Percentiles rank a stretch among this genome's conserved stretches.
Conservation (phyloP, 1,140 invertebrate genomes). For the Maniola jurtina region DNA sequence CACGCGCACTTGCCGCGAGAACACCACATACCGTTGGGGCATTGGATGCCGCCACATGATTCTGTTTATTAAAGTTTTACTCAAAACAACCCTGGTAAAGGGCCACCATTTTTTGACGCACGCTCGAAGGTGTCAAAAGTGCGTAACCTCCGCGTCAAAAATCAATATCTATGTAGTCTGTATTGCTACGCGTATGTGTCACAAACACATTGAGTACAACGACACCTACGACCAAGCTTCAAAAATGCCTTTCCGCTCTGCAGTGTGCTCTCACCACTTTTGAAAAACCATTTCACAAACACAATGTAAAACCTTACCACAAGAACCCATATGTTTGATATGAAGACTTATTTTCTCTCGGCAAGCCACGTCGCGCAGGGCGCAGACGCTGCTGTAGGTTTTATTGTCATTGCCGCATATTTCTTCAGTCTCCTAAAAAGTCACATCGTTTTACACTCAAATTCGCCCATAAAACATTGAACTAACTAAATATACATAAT, state of each 20-base stretch:
- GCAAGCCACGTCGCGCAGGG: conserved; percentile 91
- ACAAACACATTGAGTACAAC: too few relatives aligned
- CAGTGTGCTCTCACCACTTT: too few relatives aligned
- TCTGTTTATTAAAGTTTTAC: conserved; percentile 37
- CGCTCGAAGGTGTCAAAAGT: too few relatives aligned
- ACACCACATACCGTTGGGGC: conserved; percentile 63
- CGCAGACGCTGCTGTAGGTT: conserved; percentile 92
- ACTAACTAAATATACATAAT: not conserved
- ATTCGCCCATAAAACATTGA: not conserved
- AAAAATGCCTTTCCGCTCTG: too few relatives aligned
- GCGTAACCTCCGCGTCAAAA: too few relatives aligned
- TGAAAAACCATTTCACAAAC: conserved; percentile 4
- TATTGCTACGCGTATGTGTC: too few relatives aligned
- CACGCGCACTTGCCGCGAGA: conserved; percentile 68
- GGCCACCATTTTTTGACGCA: not conserved
- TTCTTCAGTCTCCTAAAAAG: conserved; percentile 75
- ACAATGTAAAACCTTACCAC: conserved; percentile 83
- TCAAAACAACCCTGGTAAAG: not conserved
- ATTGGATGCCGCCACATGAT: conserved; percentile 58
- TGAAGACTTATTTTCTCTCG: conserved; percentile 77
- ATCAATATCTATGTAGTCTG: too few relatives aligned
- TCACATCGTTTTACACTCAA: too few relatives aligned
- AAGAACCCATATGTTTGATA: conserved; percentile 89
- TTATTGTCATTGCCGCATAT: conserved; percentile 93
- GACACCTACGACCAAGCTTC: too few relatives aligned